These are phyloP conservation scores for Zygaena filipendulae DNA, from an alignment of 2,888 invertebrate genomes.

Conservation along the genomic window DNA sequence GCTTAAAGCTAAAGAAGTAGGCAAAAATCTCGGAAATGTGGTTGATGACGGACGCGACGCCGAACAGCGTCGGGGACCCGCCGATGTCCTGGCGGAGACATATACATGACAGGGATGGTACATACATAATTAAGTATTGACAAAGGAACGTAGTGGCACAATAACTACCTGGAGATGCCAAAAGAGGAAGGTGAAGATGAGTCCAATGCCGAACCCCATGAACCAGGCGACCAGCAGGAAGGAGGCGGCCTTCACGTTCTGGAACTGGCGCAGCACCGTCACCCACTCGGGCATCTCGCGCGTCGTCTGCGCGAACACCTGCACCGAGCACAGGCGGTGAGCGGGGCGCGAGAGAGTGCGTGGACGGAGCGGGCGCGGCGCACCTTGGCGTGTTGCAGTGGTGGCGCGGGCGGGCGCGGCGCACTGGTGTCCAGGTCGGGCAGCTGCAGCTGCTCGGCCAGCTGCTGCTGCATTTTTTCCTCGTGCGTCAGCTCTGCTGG, in stretches of 20 bases:
- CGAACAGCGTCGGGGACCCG: constrained; percentile 96
- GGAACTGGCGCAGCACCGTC: constrained; percentile 89
- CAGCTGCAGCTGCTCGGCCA: constrained; percentile 84
- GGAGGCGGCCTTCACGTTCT: constrained; percentile 89
- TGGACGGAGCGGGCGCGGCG: background rate
- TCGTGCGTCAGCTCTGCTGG: constrained; percentile 70
- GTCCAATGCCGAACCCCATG: constrained; percentile 99
- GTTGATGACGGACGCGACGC: constrained; percentile 98
- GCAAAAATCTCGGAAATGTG: constrained; percentile 99
- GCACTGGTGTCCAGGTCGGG: constrained; percentile 80
- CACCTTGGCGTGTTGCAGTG: constrained; percentile 33
- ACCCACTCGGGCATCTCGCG: constrained; percentile 95
- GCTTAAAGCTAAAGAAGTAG: constrained; percentile 96
- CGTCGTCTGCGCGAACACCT: constrained; percentile 90
- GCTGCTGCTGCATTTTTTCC: constrained; percentile 84
- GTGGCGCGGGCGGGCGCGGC: constrained; percentile 35
- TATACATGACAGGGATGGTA: background rate
- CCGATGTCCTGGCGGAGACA: constrained; percentile 83
- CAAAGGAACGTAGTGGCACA: background rate
- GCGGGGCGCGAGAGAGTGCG: no score
- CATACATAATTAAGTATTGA: background rate
- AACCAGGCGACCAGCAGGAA: constrained; percentile 98
- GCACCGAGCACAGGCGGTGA: constrained; percentile 19
- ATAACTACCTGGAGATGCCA: constrained; percentile 94
- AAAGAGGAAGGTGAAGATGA: constrained; percentile 98